phyloP scores from a whole-genome alignment of 2,888 invertebrate species.

The Lysandra bellargus region DNA sequence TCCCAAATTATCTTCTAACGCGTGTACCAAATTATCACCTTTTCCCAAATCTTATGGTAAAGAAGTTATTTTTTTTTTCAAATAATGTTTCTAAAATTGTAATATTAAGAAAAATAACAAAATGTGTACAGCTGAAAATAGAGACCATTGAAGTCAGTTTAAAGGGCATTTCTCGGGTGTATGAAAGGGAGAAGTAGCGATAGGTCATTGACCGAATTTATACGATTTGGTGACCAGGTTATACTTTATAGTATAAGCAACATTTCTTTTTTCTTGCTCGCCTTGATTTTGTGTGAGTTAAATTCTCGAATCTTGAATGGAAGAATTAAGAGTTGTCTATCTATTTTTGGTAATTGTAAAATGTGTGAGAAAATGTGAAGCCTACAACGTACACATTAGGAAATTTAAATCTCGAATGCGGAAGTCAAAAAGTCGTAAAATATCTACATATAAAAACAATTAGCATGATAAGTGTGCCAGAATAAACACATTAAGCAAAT shows the following conservation, averaged over 20 bases:
- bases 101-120: too few relatives aligned
- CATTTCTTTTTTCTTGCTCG: background rate
- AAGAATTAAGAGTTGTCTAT: background rate
- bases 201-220: background rate
- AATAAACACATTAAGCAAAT: background rate
- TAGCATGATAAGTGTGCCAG: background rate
- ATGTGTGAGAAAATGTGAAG: background rate
- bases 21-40: background rate
- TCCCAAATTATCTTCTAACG: constrained; percentile 20
- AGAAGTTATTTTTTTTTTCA: too few relatives aligned
- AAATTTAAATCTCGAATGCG: background rate
- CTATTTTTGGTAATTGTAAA: background rate
- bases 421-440: background rate
- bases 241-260: background rate
- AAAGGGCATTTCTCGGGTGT: too few relatives aligned
- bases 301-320: background rate
- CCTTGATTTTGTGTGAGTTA: background rate
- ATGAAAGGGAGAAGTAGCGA: background rate
- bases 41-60: background rate
- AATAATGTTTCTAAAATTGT: too few relatives aligned
- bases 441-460: background rate
- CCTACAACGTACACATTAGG: background rate
- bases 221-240: background rate
- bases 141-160: too few relatives aligned
- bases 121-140: too few relatives aligned